Evolutionary conservation across 1,140 invertebrate species (phyloP), one percentile per base, ranked within the genome.

Genomic region (Tenebrio molitor): DNA sequence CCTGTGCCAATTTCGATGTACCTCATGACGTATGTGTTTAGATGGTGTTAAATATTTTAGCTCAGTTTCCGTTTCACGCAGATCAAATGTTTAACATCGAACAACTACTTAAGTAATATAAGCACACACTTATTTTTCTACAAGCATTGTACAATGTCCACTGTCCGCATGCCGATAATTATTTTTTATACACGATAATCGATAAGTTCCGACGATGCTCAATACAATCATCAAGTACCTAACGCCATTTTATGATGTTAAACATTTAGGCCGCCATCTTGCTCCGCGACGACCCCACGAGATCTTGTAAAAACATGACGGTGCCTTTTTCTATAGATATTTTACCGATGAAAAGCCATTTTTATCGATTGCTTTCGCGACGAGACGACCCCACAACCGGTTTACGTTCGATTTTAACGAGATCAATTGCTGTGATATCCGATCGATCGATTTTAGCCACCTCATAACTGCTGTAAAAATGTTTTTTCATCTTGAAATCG

Each of bases 71-170:
- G 46, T 72, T 62, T 69, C 69, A 33, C 17, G 42, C 44, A 66
- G 66, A 72, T 75, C 78, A 80, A 80, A 80, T 80, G 79, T 80
- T 80, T 80, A 80, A 80, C 79, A 80, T 80, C 79, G 76, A 76
- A 74, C 71, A 66, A 67, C 71, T 73, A 70, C 72, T 58, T 69
- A 34, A n/a, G n/a, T n/a, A n/a, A n/a, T n/a, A 71, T 50, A 66
- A 23, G 72, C 36, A 72, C 39, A 73, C 17, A 77, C 58, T 74
- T 80, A 79, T 79, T 78, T 80, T 78, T 80, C 76, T 78, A 77
- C 53, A 65, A 64, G 62, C 71, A 39, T 76, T 77, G 41, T 75
- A 71, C 74, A 76, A 73, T 63, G 67, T 71, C 69, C 62, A 65
- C 68, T 62, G 21, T 39, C 19, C 62, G 25, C 25, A 72, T 67